Conservation (phyloP, 2,888 invertebrate genomes). For the Sesia bembeciformis region DNA sequence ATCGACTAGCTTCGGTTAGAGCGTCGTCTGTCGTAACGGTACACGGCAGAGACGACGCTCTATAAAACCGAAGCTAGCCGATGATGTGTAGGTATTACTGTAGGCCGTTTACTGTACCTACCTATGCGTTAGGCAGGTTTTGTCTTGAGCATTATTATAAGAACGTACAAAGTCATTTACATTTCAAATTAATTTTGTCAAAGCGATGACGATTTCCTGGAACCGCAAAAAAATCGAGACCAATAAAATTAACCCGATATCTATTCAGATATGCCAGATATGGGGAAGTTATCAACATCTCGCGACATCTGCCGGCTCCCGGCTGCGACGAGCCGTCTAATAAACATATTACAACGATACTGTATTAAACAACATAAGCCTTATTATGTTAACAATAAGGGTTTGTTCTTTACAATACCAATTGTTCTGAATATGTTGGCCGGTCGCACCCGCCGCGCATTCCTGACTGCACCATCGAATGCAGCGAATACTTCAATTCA, state of each 20-base stretch:
- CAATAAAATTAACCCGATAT: conserved; percentile 47
- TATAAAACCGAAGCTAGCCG: too few relatives aligned
- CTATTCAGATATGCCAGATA: conserved; percentile 52
- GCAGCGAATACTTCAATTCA: conserved; percentile 8
- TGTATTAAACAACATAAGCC: not conserved
- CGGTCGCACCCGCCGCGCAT: conserved; percentile 6
- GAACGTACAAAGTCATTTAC: too few relatives aligned
- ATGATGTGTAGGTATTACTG: too few relatives aligned
- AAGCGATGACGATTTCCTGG: conserved; percentile 7
- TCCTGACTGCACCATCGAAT: conserved; percentile 8
- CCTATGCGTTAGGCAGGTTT: too few relatives aligned
- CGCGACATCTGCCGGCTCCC: conserved; percentile 31
- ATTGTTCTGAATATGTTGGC: not conserved
- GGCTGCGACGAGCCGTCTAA: conserved; percentile 15
- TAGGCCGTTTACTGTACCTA: too few relatives aligned
- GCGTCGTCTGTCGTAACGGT: too few relatives aligned
- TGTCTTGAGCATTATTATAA: too few relatives aligned
- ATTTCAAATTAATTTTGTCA: not conserved
- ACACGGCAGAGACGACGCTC: too few relatives aligned
- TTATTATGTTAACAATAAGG: not conserved
- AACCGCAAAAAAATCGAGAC: conserved; percentile 17
- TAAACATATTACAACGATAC: conserved; percentile 24
- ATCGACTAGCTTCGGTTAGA: too few relatives aligned
- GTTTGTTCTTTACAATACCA: not conserved
- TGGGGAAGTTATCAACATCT: conserved; percentile 25